Conservation (phyloP, 2,888 invertebrate species). For the Nomada hirtipes region DNA sequence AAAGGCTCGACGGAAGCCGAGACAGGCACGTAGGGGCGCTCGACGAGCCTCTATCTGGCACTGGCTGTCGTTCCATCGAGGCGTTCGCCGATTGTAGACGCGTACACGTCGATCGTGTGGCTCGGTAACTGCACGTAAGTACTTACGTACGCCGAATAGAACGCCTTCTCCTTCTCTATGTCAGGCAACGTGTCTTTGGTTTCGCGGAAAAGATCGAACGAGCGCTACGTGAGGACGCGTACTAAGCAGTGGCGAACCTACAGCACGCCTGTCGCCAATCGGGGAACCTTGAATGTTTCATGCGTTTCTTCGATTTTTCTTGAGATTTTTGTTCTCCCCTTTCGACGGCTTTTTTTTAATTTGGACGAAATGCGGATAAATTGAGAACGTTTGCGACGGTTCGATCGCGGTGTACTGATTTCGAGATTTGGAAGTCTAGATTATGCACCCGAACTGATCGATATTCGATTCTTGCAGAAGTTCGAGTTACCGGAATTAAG, state of each 20-base stretch:
- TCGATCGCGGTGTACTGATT: background rate
- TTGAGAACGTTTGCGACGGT: background rate
- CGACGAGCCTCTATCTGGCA: conserved; percentile 53
- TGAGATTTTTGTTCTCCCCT: background rate
- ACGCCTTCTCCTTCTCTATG: conserved; percentile 70
- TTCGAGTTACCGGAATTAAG: background rate
- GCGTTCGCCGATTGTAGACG: conserved; percentile 35
- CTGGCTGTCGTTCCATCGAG: conserved; percentile 55
- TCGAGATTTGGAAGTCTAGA: background rate
- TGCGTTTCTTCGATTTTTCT: conserved; percentile 43
- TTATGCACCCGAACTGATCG: background rate
- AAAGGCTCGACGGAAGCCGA: conserved; percentile 54
- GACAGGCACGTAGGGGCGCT: conserved; percentile 55
- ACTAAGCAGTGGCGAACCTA: conserved; percentile 65
- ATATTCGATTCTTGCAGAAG: background rate
- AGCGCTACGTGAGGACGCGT: conserved; percentile 80
- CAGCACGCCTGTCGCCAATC: conserved; percentile 24
- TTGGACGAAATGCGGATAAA: background rate
- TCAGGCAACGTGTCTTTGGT: conserved; percentile 75
- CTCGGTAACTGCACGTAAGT: conserved; percentile 62
- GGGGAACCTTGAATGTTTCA: conserved; percentile 62
- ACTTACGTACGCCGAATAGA: conserved; percentile 76
- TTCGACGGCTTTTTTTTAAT: background rate
- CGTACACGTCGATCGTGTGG: conserved; percentile 42
- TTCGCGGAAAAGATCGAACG: conserved; percentile 82